Base-by-base conservation (phyloP, 37 sponge, comb jelly and placozoan species). In the Halisarca cf. caerulea region DNA sequence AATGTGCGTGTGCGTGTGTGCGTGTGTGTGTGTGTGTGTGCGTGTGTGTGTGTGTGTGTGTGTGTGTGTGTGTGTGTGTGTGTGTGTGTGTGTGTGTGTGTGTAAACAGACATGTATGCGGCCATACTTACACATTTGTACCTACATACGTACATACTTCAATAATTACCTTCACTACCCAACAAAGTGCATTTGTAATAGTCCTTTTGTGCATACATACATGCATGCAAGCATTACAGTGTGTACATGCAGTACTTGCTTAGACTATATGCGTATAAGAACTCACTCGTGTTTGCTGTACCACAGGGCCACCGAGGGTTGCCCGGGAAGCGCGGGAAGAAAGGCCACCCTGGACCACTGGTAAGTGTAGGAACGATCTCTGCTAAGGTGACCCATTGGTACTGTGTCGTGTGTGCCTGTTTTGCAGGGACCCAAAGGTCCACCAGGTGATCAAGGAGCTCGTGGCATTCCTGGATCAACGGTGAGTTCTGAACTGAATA, bases 291-390 rank as follows among this genome's bases (percentile, higher is more conserved):
- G n/a, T n/a, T n/a, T n/a, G n/a, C n/a, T n/a, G n/a, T n/a, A n/a
- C n/a, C n/a, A 0, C 51, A 82, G 83, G 83, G 68, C 9, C 68
- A 43, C 3, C 27, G 25, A 6, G 84, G 75, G 23, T 55, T 70
- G 24, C 39, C 30, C 14, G 75, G 73, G n/a, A 23, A 40, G 58
- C 54, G 47, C 71, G 75, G 73, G 2, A 8, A 1, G 38, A 47
- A 30, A 3, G 69, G 69, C 30, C 35, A 68, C 35, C 69, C 69
- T 30, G 69, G 69, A 17, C 69, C 69, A 28, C 35, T 30, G 69
- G 69, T 68, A 30, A 2, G 69, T 30, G 17, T 6, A 1, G 2
- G n/a, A n/a, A n/a, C n/a, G n/a, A n/a, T n/a, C n/a, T n/a, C n/a
- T n/a, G n/a, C n/a, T n/a, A n/a, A n/a, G n/a, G n/a, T n/a, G 57